Evolutionary conservation across 1,140 invertebrate genomes (phyloP).

Genomic region (Chrysoperla carnea): DNA sequence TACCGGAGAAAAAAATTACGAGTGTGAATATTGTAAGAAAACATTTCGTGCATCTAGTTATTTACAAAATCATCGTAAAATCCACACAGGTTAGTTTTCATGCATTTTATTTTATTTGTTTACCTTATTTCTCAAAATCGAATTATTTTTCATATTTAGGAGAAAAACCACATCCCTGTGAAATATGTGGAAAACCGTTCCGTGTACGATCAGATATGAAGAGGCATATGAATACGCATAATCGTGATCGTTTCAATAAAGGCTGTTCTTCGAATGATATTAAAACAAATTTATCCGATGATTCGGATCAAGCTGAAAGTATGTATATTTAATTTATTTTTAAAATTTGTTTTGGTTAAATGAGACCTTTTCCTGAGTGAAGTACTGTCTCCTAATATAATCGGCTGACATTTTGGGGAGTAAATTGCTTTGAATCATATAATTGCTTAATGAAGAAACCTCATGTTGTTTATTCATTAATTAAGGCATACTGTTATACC

Average conservation of each 20-base stretch:
- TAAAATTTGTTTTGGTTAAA: too few relatives aligned
- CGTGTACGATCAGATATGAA: constrained; percentile 75
- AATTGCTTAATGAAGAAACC: too few relatives aligned
- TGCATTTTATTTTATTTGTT: background rate
- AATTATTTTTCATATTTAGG: constrained; percentile 26
- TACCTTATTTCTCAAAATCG: constrained; percentile 3
- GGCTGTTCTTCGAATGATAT: too few relatives aligned
- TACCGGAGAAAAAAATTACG: constrained; percentile 77
- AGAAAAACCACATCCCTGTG: constrained; percentile 62
- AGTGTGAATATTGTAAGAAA: constrained; percentile 69
- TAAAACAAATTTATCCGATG: too few relatives aligned
- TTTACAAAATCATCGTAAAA: constrained; percentile 69
- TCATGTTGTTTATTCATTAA: too few relatives aligned
- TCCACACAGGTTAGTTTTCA: constrained; percentile 56
- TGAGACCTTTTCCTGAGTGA: too few relatives aligned
- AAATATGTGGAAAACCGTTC: constrained; percentile 65
- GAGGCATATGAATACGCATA: constrained; percentile 66
- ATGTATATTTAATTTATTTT: too few relatives aligned
- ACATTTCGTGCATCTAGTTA: constrained; percentile 73
- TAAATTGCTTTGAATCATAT: too few relatives aligned
- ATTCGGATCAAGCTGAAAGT: too few relatives aligned
- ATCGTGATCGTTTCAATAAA: background rate
- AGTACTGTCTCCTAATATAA: too few relatives aligned
- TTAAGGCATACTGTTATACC: too few relatives aligned
- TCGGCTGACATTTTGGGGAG: too few relatives aligned